Evolutionary conservation across 2,797 vertebrate species (phyloP).

Genomic region (Enteromius trimaculatus): DNA sequence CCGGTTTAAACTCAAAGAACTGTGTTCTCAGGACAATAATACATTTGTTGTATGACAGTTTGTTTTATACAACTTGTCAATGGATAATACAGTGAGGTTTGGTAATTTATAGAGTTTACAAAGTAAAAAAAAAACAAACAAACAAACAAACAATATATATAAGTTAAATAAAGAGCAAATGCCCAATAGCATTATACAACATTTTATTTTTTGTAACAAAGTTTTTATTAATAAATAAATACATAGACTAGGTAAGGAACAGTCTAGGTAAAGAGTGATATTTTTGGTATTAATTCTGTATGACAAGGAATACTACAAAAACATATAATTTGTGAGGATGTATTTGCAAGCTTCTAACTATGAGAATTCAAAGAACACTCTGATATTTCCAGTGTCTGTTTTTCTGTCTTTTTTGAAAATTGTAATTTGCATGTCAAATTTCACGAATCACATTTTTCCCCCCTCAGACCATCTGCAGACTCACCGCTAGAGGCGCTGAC

Average conservation of each 20-base stretch:
- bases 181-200: neutral
- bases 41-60: neutral
- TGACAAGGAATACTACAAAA: neutral
- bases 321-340: too few relatives aligned
- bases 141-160: too few relatives aligned
- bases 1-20: neutral
- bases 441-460: neutral
- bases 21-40: neutral
- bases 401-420: neutral
- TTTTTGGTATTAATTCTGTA: neutral
- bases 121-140: too few relatives aligned
- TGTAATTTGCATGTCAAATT: constrained; percentile 23
- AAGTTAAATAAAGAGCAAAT: too few relatives aligned
- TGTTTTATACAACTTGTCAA: neutral
- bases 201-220: neutral
- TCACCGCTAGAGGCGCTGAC: constrained; percentile 4
- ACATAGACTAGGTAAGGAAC: neutral
- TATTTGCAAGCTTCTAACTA: neutral
- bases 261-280: neutral
- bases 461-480: neutral
- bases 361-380: neutral
- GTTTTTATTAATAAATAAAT: neutral
- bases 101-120: neutral
- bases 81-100: neutral
- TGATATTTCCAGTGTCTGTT: neutral